Evolutionary conservation across 2,888 invertebrate species (phyloP).

Genomic region (Pycnomerus fuliginosus): DNA sequence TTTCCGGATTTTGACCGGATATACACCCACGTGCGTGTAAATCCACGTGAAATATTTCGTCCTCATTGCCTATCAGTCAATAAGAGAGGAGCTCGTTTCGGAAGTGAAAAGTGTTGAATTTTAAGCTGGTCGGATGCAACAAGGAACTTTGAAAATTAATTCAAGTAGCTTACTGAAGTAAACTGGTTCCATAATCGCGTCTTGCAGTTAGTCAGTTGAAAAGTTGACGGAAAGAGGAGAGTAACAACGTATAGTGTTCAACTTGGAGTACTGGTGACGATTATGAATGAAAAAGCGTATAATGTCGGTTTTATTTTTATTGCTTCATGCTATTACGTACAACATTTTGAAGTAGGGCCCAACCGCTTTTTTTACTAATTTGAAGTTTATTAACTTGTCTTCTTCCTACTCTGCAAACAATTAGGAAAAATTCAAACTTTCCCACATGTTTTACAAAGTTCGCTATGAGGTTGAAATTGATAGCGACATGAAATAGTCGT

Average conservation of each 20-base stretch:
- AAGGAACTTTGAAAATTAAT: conserved; percentile 37
- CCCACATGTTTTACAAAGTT: background rate
- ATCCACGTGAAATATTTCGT: no score
- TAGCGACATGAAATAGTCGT: conserved; percentile 10
- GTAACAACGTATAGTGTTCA: no score
- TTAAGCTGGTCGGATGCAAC: conserved; percentile 20
- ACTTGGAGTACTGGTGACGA: conserved; percentile 24
- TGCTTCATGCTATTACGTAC: conserved; percentile 17
- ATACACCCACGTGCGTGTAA: no score
- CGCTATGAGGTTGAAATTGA: conserved; percentile 4
- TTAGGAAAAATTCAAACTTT: no score
- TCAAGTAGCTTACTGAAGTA: conserved; percentile 42
- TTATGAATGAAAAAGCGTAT: conserved; percentile 40
- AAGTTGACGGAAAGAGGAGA: conserved; percentile 24
- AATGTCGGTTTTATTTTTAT: conserved; percentile 37
- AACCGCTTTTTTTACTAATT: no score
- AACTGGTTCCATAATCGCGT: conserved; percentile 43
- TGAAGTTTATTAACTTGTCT: no score
- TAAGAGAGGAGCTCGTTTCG: no score
- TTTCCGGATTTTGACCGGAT: no score
- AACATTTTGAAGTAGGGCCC: no score
- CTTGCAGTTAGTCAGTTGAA: conserved; percentile 26
- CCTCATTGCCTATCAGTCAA: no score
- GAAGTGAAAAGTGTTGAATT: no score
- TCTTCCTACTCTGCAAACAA: no score